A percentile compares a stretch with the other conserved stretches of the same genome.
Evolutionary conservation across 2,797 vertebrate genomes (phyloP).

Genomic region (Orientallactaga sibirica): DNA sequence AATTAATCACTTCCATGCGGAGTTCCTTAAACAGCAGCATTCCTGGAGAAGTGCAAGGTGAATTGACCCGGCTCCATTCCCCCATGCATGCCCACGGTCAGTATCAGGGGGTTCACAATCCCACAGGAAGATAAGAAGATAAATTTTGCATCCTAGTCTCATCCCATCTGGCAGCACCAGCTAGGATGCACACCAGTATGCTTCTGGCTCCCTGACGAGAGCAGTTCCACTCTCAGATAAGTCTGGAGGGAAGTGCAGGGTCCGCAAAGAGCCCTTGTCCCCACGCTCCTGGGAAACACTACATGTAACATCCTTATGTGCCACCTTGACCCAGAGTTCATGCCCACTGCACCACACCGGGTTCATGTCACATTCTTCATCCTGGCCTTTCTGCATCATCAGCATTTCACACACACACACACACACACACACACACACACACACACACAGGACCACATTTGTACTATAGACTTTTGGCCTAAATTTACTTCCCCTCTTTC

Average conservation of each 20-base stretch:
- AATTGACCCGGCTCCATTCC: background rate
- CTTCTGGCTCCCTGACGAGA: background rate
- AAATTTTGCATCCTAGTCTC: background rate
- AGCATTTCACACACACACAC: too few relatives aligned
- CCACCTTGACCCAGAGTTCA: background rate
- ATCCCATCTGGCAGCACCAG: background rate
- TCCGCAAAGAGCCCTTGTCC: background rate
- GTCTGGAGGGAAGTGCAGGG: background rate
- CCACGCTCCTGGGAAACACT: background rate
- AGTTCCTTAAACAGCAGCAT: background rate
- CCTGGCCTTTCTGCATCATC: background rate
- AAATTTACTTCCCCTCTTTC: conserved; percentile 42
- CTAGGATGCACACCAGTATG: background rate
- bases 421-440: too few relatives aligned
- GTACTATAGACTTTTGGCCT: conserved; percentile 64
- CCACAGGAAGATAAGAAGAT: background rate
- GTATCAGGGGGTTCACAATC: background rate
- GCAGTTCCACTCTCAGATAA: background rate
- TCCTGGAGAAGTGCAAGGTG: too few relatives aligned
- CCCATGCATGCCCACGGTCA: background rate
- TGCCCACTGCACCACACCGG: background rate
- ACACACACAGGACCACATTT: conserved; percentile 53
- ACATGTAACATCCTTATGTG: accelerated
- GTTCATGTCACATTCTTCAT: conserved; percentile 29
- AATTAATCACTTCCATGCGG: background rate